Percentiles rank a stretch among this genome's conserved stretches.
These are phyloP conservation scores for Camptogramma bilineatum DNA, from an alignment of 2,888 invertebrate species.

Conservation along the genomic window DNA sequence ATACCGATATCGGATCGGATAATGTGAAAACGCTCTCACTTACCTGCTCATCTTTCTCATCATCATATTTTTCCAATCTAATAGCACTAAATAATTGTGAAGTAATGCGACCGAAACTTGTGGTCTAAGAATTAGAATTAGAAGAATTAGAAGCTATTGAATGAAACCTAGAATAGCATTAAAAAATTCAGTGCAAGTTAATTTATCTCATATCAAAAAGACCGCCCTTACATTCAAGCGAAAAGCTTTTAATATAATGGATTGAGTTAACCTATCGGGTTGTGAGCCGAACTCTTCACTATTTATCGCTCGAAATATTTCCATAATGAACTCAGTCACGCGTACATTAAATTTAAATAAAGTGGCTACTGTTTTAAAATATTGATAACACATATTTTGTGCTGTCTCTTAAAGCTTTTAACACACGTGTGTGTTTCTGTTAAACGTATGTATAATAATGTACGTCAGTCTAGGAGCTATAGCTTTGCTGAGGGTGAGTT, in stretches of 20 bases:
- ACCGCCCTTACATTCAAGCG: constrained; percentile 25
- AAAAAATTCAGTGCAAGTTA: background rate
- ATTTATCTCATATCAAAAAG: constrained; percentile 13
- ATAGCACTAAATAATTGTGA: too few species aligned
- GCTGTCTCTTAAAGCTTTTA: constrained; percentile 53
- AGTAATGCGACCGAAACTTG: background rate
- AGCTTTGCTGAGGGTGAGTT: too few species aligned
- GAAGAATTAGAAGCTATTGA: too few species aligned
- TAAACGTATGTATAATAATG: constrained; percentile 62
- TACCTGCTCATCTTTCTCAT: too few species aligned
- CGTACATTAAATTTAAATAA: constrained; percentile 81
- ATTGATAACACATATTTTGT: constrained; percentile 81
- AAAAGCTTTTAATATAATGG: constrained; percentile 45
- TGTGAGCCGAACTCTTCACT: constrained; percentile 55
- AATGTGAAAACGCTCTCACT: too few species aligned
- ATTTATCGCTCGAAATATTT: constrained; percentile 66
- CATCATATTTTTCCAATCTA: too few species aligned
- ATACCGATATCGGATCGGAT: too few species aligned
- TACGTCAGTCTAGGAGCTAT: too few species aligned
- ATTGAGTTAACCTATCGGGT: constrained; percentile 36
- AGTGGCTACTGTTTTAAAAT: constrained; percentile 83
- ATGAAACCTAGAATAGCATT: background rate
- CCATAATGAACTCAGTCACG: constrained; percentile 79
- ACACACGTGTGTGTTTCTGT: constrained; percentile 44
- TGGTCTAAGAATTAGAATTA: background rate